A percentile compares a stretch with the other conserved stretches of the same genome.
Conservation (phyloP, 2,797 vertebrate genomes). For the Danio jaintianensis region DNA sequence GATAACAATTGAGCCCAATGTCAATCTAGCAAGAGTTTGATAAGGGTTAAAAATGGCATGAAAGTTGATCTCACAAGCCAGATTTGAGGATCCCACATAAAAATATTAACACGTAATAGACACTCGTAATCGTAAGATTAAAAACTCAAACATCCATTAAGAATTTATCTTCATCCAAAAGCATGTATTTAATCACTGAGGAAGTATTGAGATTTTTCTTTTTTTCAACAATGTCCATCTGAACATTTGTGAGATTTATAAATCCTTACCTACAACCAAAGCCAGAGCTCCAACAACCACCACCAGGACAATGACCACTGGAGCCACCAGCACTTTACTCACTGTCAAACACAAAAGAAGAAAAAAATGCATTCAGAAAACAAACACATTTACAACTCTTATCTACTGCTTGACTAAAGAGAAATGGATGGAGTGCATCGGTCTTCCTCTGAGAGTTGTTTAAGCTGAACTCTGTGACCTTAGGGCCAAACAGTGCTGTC, state of each 20-base stretch:
- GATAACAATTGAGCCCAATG: no score
- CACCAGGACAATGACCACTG: slow-evolving; percentile 90
- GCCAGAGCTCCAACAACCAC: slow-evolving; percentile 92
- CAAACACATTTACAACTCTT: slow-evolving; percentile 13
- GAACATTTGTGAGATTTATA: neutral
- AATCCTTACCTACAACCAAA: slow-evolving; percentile 91
- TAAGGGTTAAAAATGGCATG: no score
- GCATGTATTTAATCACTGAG: no score
- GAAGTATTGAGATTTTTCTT: no score
- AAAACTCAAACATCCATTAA: no score
- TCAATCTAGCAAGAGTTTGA: no score
- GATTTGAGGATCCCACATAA: no score
- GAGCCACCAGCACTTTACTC: slow-evolving; percentile 92
- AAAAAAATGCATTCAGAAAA: slow-evolving; percentile 30
- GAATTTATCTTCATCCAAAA: no score
- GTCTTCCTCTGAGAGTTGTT: slow-evolving; percentile 14
- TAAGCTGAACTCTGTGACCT: slow-evolving; percentile 16
- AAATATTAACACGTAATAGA: no score
- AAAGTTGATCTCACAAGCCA: no score
- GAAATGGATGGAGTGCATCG: slow-evolving; percentile 13
- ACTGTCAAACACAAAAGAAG: slow-evolving; percentile 77
- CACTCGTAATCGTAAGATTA: no score
- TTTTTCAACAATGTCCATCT: no score
- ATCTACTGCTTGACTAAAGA: slow-evolving; percentile 9
- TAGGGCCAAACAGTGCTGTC: slow-evolving; percentile 16